A percentile compares a stretch with the other conserved stretches of the same genome.
Conservation (phyloP, 2,888 invertebrate species). For the Digitonthophagus gazella region DNA sequence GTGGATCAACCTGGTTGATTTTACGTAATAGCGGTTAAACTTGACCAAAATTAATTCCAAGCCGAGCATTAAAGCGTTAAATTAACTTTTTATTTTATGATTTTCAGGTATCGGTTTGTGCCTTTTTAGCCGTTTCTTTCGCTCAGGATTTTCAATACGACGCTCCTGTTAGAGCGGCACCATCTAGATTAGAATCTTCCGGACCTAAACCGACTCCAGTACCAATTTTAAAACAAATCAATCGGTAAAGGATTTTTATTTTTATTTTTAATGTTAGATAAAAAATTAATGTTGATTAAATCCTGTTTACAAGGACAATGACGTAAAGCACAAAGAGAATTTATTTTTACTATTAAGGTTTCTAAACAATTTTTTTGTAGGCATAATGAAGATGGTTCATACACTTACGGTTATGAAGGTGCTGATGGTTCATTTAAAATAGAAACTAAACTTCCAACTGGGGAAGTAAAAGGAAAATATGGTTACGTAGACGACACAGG, state of each 20-base stretch:
- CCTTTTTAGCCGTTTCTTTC: conserved; percentile 51
- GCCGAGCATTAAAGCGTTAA: too few species aligned
- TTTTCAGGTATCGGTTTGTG: conserved; percentile 26
- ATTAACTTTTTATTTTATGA: background rate
- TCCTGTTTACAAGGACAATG: background rate
- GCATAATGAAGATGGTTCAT: conserved; percentile 87
- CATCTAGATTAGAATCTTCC: conserved; percentile 47
- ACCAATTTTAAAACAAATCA: conserved; percentile 83
- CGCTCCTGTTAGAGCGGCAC: conserved; percentile 52
- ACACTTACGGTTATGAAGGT: conserved; percentile 87
- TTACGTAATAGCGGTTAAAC: too few species aligned
- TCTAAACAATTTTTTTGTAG: conserved; percentile 47
- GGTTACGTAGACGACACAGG: conserved; percentile 84
- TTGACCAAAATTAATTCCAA: too few species aligned
- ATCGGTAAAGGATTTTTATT: too few species aligned
- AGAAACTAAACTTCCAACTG: conserved; percentile 77
- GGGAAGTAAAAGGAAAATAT: conserved; percentile 87
- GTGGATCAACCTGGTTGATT: too few species aligned
- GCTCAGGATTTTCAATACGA: conserved; percentile 55
- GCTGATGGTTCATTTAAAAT: conserved; percentile 89
- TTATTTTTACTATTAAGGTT: too few species aligned
- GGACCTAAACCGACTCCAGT: conserved; percentile 62
- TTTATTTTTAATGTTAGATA: too few species aligned
- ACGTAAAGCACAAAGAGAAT: too few species aligned
- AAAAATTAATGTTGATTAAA: too few species aligned